These are phyloP conservation scores for Tympanoctomys barrerae DNA, from an alignment of 2,797 vertebrate species.

Conservation along the genomic window DNA sequence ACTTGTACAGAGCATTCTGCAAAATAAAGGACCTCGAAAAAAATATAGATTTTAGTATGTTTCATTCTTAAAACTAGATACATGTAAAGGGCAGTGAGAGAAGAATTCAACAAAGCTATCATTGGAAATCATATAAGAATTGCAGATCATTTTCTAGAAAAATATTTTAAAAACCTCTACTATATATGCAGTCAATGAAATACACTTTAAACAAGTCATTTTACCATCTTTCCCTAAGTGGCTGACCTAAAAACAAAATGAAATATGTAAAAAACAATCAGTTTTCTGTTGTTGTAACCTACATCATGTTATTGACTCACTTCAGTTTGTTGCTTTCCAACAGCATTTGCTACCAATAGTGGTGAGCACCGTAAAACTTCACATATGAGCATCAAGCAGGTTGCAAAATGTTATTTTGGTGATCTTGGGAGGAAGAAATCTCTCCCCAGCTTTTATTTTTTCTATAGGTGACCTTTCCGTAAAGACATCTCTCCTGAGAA, in stretches of 20 bases:
- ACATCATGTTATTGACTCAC: slow-evolving; percentile 25
- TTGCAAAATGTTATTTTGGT: slow-evolving; percentile 77
- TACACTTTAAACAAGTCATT: slow-evolving; percentile 19
- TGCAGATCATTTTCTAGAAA: slow-evolving; percentile 39
- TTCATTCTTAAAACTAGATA: slow-evolving; percentile 46
- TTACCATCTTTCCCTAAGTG: slow-evolving; percentile 1
- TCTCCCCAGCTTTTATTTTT: not conserved
- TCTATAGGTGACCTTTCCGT: slow-evolving; percentile 81
- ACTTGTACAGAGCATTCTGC: not conserved
- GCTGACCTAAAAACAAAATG: slow-evolving; percentile 60
- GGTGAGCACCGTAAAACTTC: slow-evolving; percentile 75
- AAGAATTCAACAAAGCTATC: slow-evolving; percentile 52
- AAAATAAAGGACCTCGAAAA: slow-evolving; percentile 25
- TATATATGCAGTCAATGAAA: slow-evolving; percentile 39
- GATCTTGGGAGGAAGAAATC: slow-evolving; percentile 73
- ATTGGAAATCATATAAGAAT: slow-evolving; percentile 24
- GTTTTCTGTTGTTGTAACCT: slow-evolving; percentile 67
- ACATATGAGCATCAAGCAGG: slow-evolving; percentile 60
- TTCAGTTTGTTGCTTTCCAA: slow-evolving; percentile 75
- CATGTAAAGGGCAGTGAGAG: not conserved
- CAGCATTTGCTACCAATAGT: slow-evolving; percentile 67
- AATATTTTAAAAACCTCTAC: slow-evolving; percentile 56
- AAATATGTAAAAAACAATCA: slow-evolving; percentile 61
- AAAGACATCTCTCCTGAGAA: slow-evolving; percentile 75
- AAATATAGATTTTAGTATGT: slow-evolving; percentile 40